These are phyloP conservation scores for Samia ricini DNA, from an alignment of 1,140 invertebrate species.

Conservation along the genomic window DNA sequence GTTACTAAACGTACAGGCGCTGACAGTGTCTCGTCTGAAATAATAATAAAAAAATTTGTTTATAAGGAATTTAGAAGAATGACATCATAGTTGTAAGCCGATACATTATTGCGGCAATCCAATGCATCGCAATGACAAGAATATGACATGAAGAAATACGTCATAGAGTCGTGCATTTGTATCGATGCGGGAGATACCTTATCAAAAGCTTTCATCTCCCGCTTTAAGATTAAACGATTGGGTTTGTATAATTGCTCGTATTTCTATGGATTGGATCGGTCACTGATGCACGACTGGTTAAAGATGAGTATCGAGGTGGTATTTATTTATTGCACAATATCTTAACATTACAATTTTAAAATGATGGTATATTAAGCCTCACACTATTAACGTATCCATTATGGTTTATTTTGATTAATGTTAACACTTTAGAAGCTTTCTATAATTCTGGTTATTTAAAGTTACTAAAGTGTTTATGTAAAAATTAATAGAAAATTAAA, in stretches of 20 bases:
- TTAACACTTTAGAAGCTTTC: too few species aligned
- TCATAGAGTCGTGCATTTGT: constrained; percentile 38
- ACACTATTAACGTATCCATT: too few species aligned
- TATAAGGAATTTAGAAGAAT: constrained; percentile 15
- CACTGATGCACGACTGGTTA: constrained; percentile 47
- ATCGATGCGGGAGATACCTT: constrained; percentile 51
- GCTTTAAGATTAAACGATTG: constrained; percentile 64
- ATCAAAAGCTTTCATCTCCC: constrained; percentile 69
- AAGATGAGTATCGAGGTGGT: not conserved
- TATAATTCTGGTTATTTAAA: too few species aligned
- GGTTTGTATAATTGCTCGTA: constrained; percentile 68
- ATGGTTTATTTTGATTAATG: too few species aligned
- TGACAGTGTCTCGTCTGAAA: too few species aligned
- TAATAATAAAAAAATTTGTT: too few species aligned
- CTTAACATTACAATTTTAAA: too few species aligned
- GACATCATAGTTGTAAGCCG: constrained; percentile 4
- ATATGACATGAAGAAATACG: constrained; percentile 49
- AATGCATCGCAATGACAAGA: constrained; percentile 35
- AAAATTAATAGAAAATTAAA: too few species aligned
- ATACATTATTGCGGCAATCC: constrained; percentile 14
- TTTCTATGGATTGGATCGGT: constrained; percentile 45
- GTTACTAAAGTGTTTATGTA: too few species aligned
- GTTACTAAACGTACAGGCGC: too few species aligned
- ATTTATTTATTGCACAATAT: not conserved
- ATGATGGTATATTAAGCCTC: too few species aligned